Base-by-base conservation (phyloP, 2,113 vertebrate species). In the Callipepla californica region DNA sequence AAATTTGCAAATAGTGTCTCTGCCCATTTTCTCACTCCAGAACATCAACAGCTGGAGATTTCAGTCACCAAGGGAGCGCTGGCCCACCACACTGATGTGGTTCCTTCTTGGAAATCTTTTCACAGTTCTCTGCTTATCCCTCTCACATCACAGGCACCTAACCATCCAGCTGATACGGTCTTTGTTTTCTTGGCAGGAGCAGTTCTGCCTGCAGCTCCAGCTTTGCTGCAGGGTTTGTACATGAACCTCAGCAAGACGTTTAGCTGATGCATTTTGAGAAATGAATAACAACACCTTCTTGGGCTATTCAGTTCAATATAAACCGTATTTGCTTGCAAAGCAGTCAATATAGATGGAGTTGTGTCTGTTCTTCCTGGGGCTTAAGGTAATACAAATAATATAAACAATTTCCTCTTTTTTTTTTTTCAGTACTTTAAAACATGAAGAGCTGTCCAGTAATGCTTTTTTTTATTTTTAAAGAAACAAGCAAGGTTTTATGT, bases 11-110 rank as follows among this genome's bases (percentile, higher is more conserved):
- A 82, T 34, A 4, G 30, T 15, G 5, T 20, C 45, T 62, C 70
- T 58, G 61, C 19, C n/a, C n/a, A 21, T 78, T 76, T 85, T 69
- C 11, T 82, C 26, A 77, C 62, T 82, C 36, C 75, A 85, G 70
- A 94, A 87, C 45, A 79, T 28, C 75, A 91, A 30, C 20, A 82
- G 59, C 34, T 87, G 80, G 32, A 89, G 26, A 23, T 79, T 91
- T 78, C 34, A 61, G 63, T 30, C n/a, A 82, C 50, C 0, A 2
- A n/a, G 10, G 53, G 20, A 91, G 11, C 40, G 21, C 23, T 73
- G 30, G 17, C 6, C 42, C 36, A 66, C 7, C 20, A 88, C 78
- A 77, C 4, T 11, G 16, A 51, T 65, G 44, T 25, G 74, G 57
- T 57, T 53, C 26, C 11, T 75, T 72, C 81, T 89, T 30, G 69